phyloP scores from a whole-genome alignment of 2,888 invertebrate species.

The Zele albiditarsus region DNA sequence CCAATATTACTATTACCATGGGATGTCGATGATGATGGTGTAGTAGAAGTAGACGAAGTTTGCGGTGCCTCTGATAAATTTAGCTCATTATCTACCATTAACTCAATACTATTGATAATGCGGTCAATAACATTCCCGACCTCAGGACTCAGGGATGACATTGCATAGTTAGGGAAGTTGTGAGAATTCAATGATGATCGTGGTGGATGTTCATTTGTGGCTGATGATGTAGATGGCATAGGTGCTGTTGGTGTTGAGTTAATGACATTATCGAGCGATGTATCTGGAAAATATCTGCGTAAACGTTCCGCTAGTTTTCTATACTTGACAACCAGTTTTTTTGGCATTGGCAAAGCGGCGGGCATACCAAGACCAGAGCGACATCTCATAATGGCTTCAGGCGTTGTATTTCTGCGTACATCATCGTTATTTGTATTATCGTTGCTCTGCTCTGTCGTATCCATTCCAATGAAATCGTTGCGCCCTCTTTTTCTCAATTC shows the following conservation, averaged over 20 bases:
- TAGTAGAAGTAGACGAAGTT: neutral
- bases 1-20: neutral
- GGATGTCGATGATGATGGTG: neutral
- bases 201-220: neutral
- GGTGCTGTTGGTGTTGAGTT: neutral
- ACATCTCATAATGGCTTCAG: neutral
- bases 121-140: slow-evolving; percentile 59
- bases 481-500: neutral
- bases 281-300: slow-evolving; percentile 42
- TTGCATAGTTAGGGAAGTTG: slow-evolving; percentile 44
- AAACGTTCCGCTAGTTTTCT: slow-evolving; percentile 45
- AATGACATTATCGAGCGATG: slow-evolving; percentile 18
- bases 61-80: neutral
- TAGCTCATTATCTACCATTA: slow-evolving; percentile 24
- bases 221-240: slow-evolving; percentile 13
- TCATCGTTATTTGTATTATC: neutral
- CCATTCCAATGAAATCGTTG: neutral
- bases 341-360: neutral
- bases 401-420: neutral
- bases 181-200: slow-evolving; percentile 30
- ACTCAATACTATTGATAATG: slow-evolving; percentile 49
- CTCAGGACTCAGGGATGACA: slow-evolving; percentile 56
- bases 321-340: slow-evolving; percentile 10
- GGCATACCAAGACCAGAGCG: neutral
- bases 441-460: neutral